phyloP scores from a whole-genome alignment of 2,888 invertebrate species.

The Callyntrura guangdongensis region DNA sequence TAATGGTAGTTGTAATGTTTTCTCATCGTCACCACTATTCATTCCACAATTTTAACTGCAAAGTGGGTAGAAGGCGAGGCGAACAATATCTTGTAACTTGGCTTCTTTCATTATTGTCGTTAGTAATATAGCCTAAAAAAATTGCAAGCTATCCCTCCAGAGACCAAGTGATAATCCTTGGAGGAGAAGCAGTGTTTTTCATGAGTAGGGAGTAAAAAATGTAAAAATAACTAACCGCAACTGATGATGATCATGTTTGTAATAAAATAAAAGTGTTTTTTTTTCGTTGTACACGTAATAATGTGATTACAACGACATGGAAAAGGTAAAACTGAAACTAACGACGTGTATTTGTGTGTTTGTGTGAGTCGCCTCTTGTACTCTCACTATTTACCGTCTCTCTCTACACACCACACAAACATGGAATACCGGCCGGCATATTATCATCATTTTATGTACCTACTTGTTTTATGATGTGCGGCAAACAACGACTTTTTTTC shows the following conservation, averaged over 20 bases:
- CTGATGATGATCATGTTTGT: neutral
- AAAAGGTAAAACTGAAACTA: constrained; percentile 36
- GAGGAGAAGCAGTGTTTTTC: neutral
- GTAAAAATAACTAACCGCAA: too few species aligned
- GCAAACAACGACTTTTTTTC: neutral
- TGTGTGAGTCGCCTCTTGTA: neutral
- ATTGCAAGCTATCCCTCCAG: neutral
- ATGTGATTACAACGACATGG: neutral
- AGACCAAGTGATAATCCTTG: neutral
- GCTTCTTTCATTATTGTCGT: constrained; percentile 22
- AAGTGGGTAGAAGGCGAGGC: too few species aligned
- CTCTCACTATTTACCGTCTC: neutral
- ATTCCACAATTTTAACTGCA: neutral
- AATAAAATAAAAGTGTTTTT: constrained; percentile 29
- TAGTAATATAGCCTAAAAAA: neutral
- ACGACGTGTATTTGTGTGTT: neutral
- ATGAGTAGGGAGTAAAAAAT: neutral
- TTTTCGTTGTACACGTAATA: constrained; percentile 1
- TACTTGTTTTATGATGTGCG: neutral
- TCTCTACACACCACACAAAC: neutral
- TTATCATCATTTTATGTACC: constrained; percentile 26
- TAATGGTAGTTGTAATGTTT: constrained; percentile 7
- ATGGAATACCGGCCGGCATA: constrained; percentile 65
- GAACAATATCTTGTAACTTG: constrained; percentile 24
- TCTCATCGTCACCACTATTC: neutral